Evolutionary conservation across 1,140 invertebrate genomes (phyloP), one percentile per base, ranked within the genome.

Genomic region (Drosophila persimilis): DNA sequence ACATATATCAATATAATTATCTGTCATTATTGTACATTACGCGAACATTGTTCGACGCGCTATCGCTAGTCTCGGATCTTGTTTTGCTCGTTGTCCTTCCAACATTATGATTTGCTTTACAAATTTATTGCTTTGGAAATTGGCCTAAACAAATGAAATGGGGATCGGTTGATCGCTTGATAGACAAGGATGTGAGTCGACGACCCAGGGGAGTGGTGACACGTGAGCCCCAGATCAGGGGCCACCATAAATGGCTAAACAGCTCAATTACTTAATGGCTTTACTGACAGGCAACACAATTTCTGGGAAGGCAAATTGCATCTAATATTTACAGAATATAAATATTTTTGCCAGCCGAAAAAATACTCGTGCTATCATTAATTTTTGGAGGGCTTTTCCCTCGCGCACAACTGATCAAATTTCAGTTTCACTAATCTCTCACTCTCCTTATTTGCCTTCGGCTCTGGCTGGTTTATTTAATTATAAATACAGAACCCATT

Each of bases 11-110:
- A 67, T 58, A 64, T 85, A 85, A 85, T 85, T 85, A 77, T 72
- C 81, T 77, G 78, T 77, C 63, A 85, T 85, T 85, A 86, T 70
- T 70, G 73, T 65, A 85, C 60, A 84, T 75, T 84, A 72, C 50
- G 35, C 60, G 43, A 52, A 51, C 51, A 43, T 39, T 67, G 60
- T 67, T 45, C 41, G 22, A 8, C 5, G 39, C 47, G 44, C 39
- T 50, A 65, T 62, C 73, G 72, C 72, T 67, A 80, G 73, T 64
- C 61, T 72, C 47, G 65, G 41, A 73, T 57, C 61, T 48, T 43
- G 44, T 24, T 15, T 39, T 45, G 63, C 60, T 58, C 53, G 80
- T 71, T 73, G 80, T 85, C 80, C 80, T 85, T 86, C 77, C 62
- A 62, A 46, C 55, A 62, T 63, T 71, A 63, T 78, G 66, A 85